These are phyloP conservation scores for Bombyx mandarina DNA, from an alignment of 1,140 invertebrate genomes.

Conservation along the genomic window DNA sequence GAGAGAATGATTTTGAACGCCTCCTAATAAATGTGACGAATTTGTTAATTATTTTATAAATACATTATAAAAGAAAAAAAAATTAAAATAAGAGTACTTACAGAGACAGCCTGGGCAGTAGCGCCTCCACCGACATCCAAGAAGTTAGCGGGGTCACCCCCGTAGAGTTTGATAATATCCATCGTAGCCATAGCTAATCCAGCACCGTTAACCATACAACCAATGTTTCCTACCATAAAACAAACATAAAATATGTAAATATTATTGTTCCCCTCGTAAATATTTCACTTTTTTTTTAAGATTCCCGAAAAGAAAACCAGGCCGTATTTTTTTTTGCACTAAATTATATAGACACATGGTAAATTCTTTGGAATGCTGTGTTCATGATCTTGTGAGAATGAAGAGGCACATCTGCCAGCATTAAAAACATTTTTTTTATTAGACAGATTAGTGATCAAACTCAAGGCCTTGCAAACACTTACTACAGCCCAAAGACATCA, in stretches of 20 bases:
- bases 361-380: neutral
- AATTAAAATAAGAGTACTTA: slow-evolving; percentile 19
- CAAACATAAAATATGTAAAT: neutral
- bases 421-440: too few relatives aligned
- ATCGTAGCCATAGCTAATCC: slow-evolving; percentile 98
- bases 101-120: slow-evolving; percentile 91
- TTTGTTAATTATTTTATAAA: neutral
- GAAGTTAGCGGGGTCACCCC: slow-evolving; percentile 96
- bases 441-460: too few relatives aligned
- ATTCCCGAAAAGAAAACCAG: too few relatives aligned
- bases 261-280: neutral
- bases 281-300: neutral
- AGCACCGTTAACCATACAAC: slow-evolving; percentile 93
- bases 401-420: slow-evolving; percentile 3
- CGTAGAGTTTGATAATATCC: slow-evolving; percentile 97
- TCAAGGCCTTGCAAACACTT: too few relatives aligned
- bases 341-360: neutral
- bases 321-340: neutral
- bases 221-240: slow-evolving; percentile 76
- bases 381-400: neutral
- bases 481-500: too few relatives aligned
- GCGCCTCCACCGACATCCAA: slow-evolving; percentile 97
- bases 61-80: neutral
- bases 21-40: slow-evolving; percentile 71
- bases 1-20: slow-evolving; percentile 97